Evolutionary conservation across 64 coral and sea anemone genomes (phyloP).

Genomic region (Hydrozoanthus tunicans): DNA sequence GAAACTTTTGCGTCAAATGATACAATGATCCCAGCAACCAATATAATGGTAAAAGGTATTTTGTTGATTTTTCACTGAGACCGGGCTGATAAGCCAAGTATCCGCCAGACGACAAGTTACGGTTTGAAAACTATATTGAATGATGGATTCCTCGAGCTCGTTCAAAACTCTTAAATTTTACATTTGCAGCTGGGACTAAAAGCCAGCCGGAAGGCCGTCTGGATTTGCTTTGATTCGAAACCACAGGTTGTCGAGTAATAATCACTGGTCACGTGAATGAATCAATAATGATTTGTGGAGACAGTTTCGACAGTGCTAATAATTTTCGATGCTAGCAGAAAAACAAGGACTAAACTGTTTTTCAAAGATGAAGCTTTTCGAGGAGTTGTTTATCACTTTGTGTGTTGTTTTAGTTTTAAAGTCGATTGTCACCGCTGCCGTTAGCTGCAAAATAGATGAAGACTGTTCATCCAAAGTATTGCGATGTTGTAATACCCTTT

Average conservation of each 20-base stretch:
- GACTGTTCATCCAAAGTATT: background rate
- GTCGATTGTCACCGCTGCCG: background rate
- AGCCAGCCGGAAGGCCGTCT: background rate
- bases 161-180: too few relatives aligned
- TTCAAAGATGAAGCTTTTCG: background rate
- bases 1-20: too few relatives aligned
- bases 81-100: too few relatives aligned
- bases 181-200: background rate
- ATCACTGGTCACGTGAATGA: slow-evolving; percentile 14
- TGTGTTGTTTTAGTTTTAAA: background rate
- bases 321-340: slow-evolving; percentile 6
- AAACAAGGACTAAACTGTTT: background rate
- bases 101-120: too few relatives aligned
- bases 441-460: background rate
- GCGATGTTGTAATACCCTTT: slow-evolving; percentile 10
- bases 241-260: background rate
- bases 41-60: too few relatives aligned
- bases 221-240: background rate
- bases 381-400: background rate
- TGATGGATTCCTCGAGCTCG: too few relatives aligned
- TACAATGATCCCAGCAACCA: too few relatives aligned
- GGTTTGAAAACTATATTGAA: too few relatives aligned
- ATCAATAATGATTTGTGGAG: slow-evolving; percentile 36
- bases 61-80: too few relatives aligned
- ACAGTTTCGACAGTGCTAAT: background rate